These are phyloP conservation scores for Lepeophtheirus salmonis DNA, from an alignment of 1,140 invertebrate species.

Conservation along the genomic window DNA sequence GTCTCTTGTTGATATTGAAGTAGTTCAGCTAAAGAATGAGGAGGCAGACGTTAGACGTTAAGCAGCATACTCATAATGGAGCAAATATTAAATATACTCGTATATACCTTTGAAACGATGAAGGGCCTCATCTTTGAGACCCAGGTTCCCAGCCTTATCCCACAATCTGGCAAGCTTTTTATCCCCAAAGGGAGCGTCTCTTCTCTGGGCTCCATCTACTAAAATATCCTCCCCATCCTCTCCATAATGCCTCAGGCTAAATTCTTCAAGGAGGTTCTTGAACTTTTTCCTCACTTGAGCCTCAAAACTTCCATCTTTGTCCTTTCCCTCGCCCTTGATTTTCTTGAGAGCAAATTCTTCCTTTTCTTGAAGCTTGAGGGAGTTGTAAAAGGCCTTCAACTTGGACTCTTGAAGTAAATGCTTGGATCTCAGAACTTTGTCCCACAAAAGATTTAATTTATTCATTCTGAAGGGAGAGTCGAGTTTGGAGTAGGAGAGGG, in stretches of 20 bases:
- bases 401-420: constrained; percentile 49
- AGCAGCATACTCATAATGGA: not conserved
- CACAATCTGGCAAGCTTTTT: constrained; percentile 74
- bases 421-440: not conserved
- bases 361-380: constrained; percentile 77
- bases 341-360: constrained; percentile 67
- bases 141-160: constrained; percentile 62
- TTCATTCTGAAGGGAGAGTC: not conserved
- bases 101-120: not conserved
- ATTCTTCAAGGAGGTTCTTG: not conserved
- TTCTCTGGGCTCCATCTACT: constrained; percentile 30
- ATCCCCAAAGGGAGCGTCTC: constrained; percentile 51
- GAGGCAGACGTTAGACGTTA: too few relatives aligned
- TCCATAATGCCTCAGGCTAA: constrained; percentile 38
- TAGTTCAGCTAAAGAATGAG: not conserved
- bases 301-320: constrained; percentile 66
- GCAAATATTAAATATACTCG: not conserved
- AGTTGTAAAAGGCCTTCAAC: constrained; percentile 62
- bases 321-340: constrained; percentile 53
- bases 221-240: constrained; percentile 37
- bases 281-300: constrained; percentile 58
- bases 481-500: not conserved
- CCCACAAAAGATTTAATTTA: not conserved
- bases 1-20: not conserved
- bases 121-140: constrained; percentile 37